These are phyloP conservation scores for Aeoliscus strigatus DNA, from an alignment of 2,797 vertebrate species.

Conservation along the genomic window DNA sequence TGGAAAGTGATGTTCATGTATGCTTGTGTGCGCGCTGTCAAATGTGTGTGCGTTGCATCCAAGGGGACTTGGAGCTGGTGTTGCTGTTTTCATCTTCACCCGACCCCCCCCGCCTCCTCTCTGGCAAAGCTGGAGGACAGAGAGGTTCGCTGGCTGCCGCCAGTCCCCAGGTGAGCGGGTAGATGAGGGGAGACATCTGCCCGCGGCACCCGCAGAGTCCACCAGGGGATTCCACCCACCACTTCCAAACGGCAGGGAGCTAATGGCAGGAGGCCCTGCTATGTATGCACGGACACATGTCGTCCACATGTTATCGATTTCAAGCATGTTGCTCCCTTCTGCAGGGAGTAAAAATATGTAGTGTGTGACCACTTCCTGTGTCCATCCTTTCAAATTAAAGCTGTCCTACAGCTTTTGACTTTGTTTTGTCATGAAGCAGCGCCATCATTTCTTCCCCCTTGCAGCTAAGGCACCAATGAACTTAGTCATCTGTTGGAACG, in stretches of 20 bases:
- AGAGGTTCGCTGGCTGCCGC: constrained; percentile 37
- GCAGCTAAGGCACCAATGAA: too few relatives aligned
- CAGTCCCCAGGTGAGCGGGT: constrained; percentile 54
- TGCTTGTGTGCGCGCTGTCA: constrained; percentile 12
- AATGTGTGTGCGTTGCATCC: constrained; percentile 12
- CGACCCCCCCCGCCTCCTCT: too few relatives aligned
- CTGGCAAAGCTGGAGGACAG: constrained; percentile 41
- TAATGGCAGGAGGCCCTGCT: constrained; percentile 56
- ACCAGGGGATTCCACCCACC: constrained; percentile 67
- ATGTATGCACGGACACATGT: too few relatives aligned
- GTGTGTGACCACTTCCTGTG: too few relatives aligned
- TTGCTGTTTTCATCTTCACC: constrained; percentile 27
- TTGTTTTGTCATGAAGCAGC: too few relatives aligned
- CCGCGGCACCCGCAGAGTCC: constrained; percentile 57
- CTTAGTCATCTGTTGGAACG: too few relatives aligned
- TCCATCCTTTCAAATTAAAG: too few relatives aligned
- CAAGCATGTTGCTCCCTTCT: too few relatives aligned
- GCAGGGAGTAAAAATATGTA: too few relatives aligned
- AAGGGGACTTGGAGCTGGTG: constrained; percentile 19
- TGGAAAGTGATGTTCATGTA: constrained; percentile 23
- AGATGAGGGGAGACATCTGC: constrained; percentile 62
- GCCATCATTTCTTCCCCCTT: too few relatives aligned
- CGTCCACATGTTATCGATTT: too few relatives aligned
- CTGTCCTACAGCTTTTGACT: too few relatives aligned
- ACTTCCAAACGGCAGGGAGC: constrained; percentile 45